Evolutionary conservation across 2,888 invertebrate species (phyloP).

Genomic region (Napeogenes inachia): DNA sequence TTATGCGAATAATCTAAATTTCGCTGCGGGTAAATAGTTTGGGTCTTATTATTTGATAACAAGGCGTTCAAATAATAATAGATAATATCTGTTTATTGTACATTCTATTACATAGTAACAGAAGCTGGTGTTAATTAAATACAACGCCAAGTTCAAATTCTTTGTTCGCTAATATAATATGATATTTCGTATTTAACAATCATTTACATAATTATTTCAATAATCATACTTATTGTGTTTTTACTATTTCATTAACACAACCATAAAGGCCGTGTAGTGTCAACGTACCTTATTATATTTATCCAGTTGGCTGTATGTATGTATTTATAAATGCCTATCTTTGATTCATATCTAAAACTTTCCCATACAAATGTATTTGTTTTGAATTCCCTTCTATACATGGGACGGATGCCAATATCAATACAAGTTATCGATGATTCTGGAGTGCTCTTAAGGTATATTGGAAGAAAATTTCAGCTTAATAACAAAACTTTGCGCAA

Average conservation of each 20-base stretch:
- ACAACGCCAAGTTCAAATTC: too few relatives aligned
- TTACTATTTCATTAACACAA: not conserved
- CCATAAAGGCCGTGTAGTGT: not conserved
- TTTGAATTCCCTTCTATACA: conserved; percentile 23
- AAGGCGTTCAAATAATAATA: not conserved
- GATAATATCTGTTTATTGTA: conserved; percentile 4
- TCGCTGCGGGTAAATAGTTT: conserved; percentile 3
- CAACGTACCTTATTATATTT: not conserved
- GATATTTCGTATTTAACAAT: not conserved
- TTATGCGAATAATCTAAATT: conserved; percentile 36
- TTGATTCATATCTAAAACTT: conserved; percentile 21
- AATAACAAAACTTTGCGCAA: not conserved
- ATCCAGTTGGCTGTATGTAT: not conserved
- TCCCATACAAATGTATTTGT: conserved; percentile 23
- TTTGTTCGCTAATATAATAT: not conserved
- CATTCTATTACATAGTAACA: conserved; percentile 6
- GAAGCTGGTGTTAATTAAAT: not conserved
- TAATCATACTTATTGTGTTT: too few relatives aligned
- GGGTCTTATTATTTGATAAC: conserved; percentile 4
- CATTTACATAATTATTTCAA: not conserved
- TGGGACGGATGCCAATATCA: conserved; percentile 29
- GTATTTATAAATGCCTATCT: conserved; percentile 1
- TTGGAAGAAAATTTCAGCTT: conserved; percentile 6
- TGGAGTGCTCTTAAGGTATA: conserved; percentile 17
- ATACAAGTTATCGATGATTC: conserved; percentile 19